A percentile compares a stretch with the other conserved stretches of the same genome.
Conservation (phyloP, 2,888 invertebrate genomes). For the Pollenia griseotomentosa region DNA sequence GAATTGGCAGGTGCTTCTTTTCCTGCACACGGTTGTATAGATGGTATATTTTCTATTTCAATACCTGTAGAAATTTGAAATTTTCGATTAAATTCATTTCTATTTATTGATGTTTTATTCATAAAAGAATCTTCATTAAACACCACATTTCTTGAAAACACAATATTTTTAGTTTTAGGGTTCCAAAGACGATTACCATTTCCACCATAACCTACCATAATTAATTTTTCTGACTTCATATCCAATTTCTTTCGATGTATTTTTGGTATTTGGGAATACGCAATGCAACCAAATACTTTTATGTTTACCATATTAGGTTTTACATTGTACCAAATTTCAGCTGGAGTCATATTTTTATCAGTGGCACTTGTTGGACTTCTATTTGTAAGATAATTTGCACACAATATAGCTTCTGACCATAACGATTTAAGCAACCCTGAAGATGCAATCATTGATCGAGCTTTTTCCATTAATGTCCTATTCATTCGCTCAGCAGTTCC, state of each 20-base stretch:
- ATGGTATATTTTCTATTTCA: too few species aligned
- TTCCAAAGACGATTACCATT: background rate
- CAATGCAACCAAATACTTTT: background rate
- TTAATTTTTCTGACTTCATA: background rate
- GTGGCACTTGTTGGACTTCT: conserved; percentile 15
- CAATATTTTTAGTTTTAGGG: too few species aligned
- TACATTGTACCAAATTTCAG: background rate
- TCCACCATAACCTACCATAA: conserved; percentile 4
- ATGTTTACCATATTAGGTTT: too few species aligned
- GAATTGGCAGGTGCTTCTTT: too few species aligned
- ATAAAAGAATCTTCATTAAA: too few species aligned
- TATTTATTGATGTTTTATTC: too few species aligned
- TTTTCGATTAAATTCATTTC: too few species aligned
- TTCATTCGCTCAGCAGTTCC: conserved; percentile 13
- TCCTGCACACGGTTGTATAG: too few species aligned
- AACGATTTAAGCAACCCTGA: background rate
- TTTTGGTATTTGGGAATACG: conserved; percentile 5
- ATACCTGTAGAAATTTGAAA: too few species aligned
- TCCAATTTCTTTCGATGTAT: conserved; percentile 2
- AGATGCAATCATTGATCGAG: background rate
- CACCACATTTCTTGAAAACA: too few species aligned
- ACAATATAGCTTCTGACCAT: conserved; percentile 18
- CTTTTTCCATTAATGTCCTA: conserved; percentile 26
- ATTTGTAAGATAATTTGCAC: conserved; percentile 2
- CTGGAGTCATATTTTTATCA: background rate